Evolutionary conservation across 2,113 vertebrate genomes (phyloP).

Genomic region (Corythornis madagascariensis): DNA sequence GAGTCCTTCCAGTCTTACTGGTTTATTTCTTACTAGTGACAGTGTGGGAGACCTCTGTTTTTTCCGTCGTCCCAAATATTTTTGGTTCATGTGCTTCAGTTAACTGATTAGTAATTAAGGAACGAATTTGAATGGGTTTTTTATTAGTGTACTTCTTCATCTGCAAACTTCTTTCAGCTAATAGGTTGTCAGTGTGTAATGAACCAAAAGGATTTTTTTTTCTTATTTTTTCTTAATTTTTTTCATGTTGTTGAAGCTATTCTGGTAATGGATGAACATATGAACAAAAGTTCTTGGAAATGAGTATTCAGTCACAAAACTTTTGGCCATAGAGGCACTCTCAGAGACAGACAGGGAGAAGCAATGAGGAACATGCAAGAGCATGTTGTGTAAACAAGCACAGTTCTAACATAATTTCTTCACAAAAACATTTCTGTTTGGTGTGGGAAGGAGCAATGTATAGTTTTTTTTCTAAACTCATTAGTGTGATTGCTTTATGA

Average conservation of each 20-base stretch:
- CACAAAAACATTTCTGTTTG: not conserved
- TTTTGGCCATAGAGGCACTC: rapidly evolving
- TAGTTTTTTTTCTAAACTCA: not conserved
- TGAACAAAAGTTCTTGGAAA: not conserved
- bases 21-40: not conserved
- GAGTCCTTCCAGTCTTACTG: not conserved
- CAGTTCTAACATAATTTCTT: not conserved
- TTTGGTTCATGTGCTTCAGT: not conserved
- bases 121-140: not conserved
- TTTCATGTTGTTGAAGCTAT: not conserved
- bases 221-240: not conserved
- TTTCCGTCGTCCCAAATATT: not conserved
- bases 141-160: not conserved
- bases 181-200: not conserved
- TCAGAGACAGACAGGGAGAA: not conserved
- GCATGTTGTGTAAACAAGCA: not conserved
- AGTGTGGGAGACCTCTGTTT: not conserved
- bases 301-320: not conserved
- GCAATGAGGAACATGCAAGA: not conserved
- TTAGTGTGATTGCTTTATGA: not conserved
- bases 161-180: not conserved
- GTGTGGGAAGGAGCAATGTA: not conserved
- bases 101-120: not conserved
- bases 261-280: not conserved
- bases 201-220: not conserved